Conservation (phyloP, 2,113 vertebrate species). For the Chiloscyllium plagiosum region DNA sequence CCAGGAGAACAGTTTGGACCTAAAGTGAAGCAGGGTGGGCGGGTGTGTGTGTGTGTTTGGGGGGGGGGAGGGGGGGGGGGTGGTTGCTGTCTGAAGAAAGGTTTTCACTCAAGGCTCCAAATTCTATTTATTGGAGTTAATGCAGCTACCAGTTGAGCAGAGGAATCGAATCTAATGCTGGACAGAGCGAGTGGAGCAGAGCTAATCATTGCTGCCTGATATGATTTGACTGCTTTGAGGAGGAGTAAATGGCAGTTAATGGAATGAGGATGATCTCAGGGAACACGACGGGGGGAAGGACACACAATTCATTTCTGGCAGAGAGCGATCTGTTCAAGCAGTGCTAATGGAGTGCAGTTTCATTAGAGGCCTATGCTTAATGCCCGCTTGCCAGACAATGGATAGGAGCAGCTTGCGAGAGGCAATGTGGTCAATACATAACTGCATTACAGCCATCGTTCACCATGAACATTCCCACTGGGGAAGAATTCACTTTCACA, state of each 20-base stretch:
- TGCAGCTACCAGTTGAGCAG: conserved; percentile 74
- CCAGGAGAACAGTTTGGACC: background rate
- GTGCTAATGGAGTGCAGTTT: conserved; percentile 78
- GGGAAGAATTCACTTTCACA: background rate
- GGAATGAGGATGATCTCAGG: conserved; percentile 75
- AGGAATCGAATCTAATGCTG: conserved; percentile 66
- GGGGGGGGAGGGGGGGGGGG: conserved; percentile 58
- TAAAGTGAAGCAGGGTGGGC: conserved; percentile 42
- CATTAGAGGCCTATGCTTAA: conserved; percentile 62
- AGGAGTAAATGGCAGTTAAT: conserved; percentile 77
- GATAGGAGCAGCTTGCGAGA: background rate
- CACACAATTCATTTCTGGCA: conserved; percentile 78
- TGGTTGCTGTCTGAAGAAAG: conserved; percentile 58
- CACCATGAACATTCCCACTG: background rate
- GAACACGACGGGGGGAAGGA: conserved; percentile 56
- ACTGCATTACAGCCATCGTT: background rate
- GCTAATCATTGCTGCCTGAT: conserved; percentile 74
- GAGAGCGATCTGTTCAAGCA: conserved; percentile 76
- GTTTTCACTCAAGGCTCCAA: conserved; percentile 70
- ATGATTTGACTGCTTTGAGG: conserved; percentile 74
- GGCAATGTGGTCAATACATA: background rate
- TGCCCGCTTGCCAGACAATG: background rate
- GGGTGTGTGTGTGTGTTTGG: conserved; percentile 42
- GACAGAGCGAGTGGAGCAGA: conserved; percentile 67
- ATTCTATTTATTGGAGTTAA: conserved; percentile 73